Percentiles rank a stretch among this genome's conserved stretches.
Evolutionary conservation across 2,113 vertebrate genomes (phyloP).

Genomic region (Thalassoma bifasciatum): DNA sequence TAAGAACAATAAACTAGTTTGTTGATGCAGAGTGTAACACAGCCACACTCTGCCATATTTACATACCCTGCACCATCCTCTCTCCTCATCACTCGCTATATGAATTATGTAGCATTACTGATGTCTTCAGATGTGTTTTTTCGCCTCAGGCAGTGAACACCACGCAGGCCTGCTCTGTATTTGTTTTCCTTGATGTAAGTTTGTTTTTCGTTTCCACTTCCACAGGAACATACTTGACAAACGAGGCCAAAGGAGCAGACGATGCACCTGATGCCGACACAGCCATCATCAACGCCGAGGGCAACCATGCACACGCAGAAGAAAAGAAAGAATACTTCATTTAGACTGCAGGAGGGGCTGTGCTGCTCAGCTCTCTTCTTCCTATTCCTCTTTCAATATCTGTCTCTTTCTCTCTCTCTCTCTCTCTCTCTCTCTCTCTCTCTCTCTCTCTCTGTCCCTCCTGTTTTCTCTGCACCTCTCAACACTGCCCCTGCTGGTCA

Average conservation of each 20-base stretch:
- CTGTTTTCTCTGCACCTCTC: constrained; percentile 59
- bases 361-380: constrained; percentile 63
- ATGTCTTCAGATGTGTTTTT: constrained; percentile 61
- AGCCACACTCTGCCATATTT: constrained; percentile 26
- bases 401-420: constrained; percentile 44
- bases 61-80: constrained; percentile 29
- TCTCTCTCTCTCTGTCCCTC: constrained; percentile 43
- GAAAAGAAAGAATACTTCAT: constrained; percentile 99
- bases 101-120: constrained; percentile 67
- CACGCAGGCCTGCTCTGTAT: constrained; percentile 36
- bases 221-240: constrained; percentile 98
- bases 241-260: constrained; percentile 99
- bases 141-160: constrained; percentile 50
- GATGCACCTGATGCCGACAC: constrained; percentile 98
- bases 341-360: constrained; percentile 89
- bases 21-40: neutral
- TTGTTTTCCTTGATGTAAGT: constrained; percentile 42
- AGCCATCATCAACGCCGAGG: constrained; percentile 99
- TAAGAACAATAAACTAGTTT: constrained; percentile 2
- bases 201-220: constrained; percentile 33
- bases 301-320: constrained; percentile 97
- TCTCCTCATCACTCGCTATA: constrained; percentile 45
- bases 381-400: neutral
- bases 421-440: constrained; percentile 59
- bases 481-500: constrained; percentile 51